Conservation (phyloP, 2,888 invertebrate species). For the Zaprionus lineosus region DNA sequence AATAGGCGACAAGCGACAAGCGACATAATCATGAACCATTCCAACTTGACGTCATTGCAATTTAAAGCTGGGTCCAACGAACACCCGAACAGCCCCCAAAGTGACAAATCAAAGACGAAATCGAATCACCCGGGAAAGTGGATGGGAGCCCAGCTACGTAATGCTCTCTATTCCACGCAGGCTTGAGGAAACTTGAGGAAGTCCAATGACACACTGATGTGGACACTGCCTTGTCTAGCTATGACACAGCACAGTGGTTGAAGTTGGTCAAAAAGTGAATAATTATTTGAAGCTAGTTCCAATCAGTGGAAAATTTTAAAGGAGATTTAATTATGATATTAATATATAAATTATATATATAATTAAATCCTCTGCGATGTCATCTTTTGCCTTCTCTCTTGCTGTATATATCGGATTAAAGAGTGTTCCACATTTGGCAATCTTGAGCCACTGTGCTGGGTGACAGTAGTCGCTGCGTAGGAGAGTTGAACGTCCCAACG, state of each 20-base stretch:
- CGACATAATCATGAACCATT: conserved; percentile 68
- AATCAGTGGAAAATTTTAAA: too few species aligned
- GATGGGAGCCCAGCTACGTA: neutral
- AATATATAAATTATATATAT: too few species aligned
- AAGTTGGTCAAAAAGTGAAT: neutral
- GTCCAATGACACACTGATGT: conserved; percentile 60
- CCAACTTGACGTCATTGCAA: conserved; percentile 78
- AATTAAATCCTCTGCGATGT: too few species aligned
- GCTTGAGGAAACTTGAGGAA: conserved; percentile 27
- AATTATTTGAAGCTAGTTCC: too few species aligned
- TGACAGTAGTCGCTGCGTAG: conserved; percentile 55
- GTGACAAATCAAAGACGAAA: conserved; percentile 61
- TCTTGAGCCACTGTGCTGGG: conserved; percentile 40
- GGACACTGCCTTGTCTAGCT: conserved; percentile 29
- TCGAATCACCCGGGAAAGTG: conserved; percentile 46
- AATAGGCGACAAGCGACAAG: conserved; percentile 28
- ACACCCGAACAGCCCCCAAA: conserved; percentile 44
- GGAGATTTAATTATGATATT: neutral
- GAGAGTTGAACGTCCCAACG: conserved; percentile 50
- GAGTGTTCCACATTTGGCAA: neutral
- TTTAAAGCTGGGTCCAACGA: conserved; percentile 58
- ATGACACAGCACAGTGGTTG: conserved; percentile 51
- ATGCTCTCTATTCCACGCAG: conserved; percentile 4
- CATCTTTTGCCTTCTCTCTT: too few species aligned
- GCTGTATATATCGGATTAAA: too few species aligned